Conservation (phyloP, 2,113 vertebrate genomes). For the Dasyprocta punctata region DNA sequence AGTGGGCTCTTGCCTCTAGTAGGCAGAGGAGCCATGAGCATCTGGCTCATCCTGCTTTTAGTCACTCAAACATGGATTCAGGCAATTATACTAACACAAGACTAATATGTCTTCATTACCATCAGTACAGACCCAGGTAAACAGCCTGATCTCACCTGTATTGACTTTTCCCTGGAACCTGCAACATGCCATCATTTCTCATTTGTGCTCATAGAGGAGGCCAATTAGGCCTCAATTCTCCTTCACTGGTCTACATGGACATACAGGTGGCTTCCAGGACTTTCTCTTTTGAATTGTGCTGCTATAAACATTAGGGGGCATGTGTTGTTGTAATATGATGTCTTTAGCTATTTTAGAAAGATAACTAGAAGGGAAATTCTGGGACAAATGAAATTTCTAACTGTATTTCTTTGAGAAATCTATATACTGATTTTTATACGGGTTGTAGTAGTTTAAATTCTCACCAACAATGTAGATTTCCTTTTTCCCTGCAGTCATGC, state of each 20-base stretch:
- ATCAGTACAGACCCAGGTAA: not conserved
- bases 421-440: not conserved
- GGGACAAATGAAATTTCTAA: not conserved
- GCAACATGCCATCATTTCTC: not conserved
- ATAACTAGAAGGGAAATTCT: not conserved
- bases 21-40: not conserved
- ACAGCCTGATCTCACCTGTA: too few relatives aligned
- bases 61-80: not conserved
- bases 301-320: not conserved
- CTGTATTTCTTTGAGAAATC: not conserved
- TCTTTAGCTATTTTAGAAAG: not conserved
- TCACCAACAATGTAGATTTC: not conserved
- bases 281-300: not conserved
- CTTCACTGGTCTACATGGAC: not conserved
- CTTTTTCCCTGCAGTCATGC: not conserved
- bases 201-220: not conserved
- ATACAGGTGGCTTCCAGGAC: not conserved
- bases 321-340: not conserved
- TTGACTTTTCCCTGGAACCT: not conserved
- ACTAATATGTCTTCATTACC: not conserved
- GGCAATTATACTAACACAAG: not conserved
- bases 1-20: not conserved
- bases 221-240: not conserved
- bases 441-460: not conserved
- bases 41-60: not conserved